Base-by-base conservation (phyloP, 92 coral and sea anemone genomes). In the Palythoa grandiflora region DNA sequence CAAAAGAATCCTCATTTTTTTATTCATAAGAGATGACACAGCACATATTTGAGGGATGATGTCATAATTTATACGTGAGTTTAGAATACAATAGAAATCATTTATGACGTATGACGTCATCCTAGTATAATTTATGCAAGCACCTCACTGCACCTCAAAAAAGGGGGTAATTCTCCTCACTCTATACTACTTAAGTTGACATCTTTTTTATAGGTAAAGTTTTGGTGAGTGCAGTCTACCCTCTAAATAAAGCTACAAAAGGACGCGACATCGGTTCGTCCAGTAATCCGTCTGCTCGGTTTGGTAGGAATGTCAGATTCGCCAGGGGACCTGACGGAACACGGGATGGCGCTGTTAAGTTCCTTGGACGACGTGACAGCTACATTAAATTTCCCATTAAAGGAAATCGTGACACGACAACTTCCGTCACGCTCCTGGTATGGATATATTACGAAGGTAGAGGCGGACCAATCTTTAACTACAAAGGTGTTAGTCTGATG, bases 391-490 rank as follows among this genome's bases (percentile, higher is more conserved):
- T 94, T 80, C 92, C 93, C 54, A 92, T 92, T 78, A 83, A 89
- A 47, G 95, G 97, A 6, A 94, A 86, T 85, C 90, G 92, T 50
- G 95, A 92, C 83, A 86, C 97, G 1, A 85, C 36, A 74, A 86
- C 87, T 21, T 90, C 97, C 37, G 88, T 92, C 16, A 94, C 97
- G 16, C 89, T 94, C 2, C 50, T 94, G 78, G 94, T 93, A 54
- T 94, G 97, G 97, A 94, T 94, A 19, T 87, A 83, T 52, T 93
- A 92, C 92, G 90, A 89, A 37, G 97, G 97, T 9, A 85, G 89
- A 4, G 84, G 93, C 3, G 97, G 97, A 39, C 97, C 97, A 14
- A 94, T 94, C 90, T 94, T 94, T 77, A 92, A 89, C 78, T 92
- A 88, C 92, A 90, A 75, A 83, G 97, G 93, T 48, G 93, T 94